Base-by-base conservation (phyloP, 2,888 invertebrate species). In the Cataglyphis cursor region DNA sequence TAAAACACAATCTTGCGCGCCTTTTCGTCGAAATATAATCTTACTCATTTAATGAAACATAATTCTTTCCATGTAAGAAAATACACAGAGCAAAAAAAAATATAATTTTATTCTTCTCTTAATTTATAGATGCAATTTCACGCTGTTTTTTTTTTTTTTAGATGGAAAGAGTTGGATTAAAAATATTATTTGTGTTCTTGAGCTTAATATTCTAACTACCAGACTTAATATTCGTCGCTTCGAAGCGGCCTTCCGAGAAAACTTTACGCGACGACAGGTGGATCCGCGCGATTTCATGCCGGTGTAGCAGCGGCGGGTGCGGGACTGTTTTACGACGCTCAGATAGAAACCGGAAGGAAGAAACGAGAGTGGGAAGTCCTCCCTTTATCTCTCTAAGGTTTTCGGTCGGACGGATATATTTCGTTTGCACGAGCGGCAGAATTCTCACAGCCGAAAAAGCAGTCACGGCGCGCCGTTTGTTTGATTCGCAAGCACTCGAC, bases 401-500 rank as follows among this genome's bases (percentile, higher is more conserved):
- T 65, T 12, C 18, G 62, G 62, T 10, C 70, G 57, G 57, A 64
- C 66, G 75, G 61, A 61, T 74, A 18, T 76, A 62, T 82, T 61
- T 70, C 65, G 86, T 88, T 88, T 84, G 84, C 82, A 81, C 70
- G 81, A 70, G 51, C 78, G 82, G 80, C 28, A 24, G 62, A 82
- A 64, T 86, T 88, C 87, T 86, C 88, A 84, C 86, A 81, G 86
- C 41, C 78, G 59, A 76, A 75, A 81, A 83, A 76, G 80, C 72
- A 82, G 81, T 66, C 68, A 44, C 10, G 24, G 54, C 70, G 83
- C 28, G n/a, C 15, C 48, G 85, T 62, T 72, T 87, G 83, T 88
- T 89, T 87, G 65, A 85, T 64, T 59, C 35, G 87, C 88, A 83
- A 84, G 82, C 89, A 88, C 84, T 83, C 48, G 38, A 66, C 78